Percentiles rank a stretch among this genome's conserved stretches.
Evolutionary conservation across 1,140 invertebrate genomes (phyloP).

Genomic region (Tetragonula clypearis): DNA sequence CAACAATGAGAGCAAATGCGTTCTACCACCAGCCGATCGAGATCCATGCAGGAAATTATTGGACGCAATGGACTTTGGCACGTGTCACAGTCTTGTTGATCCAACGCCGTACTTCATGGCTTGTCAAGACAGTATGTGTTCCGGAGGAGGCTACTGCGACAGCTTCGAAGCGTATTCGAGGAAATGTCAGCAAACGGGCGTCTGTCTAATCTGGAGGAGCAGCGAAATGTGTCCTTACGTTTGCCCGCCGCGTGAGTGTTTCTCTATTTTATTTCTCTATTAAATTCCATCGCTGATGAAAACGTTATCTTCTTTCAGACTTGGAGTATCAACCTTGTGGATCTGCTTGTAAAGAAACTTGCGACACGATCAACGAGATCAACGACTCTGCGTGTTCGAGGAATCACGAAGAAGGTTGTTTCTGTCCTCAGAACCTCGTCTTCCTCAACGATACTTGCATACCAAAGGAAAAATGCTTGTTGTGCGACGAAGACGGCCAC

Average conservation of each 20-base stretch:
- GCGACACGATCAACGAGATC: conserved; percentile 81
- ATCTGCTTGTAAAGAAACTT: conserved; percentile 87
- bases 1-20: conserved; percentile 78
- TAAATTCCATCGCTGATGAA: not conserved
- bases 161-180: conserved; percentile 88
- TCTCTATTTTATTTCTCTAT: conserved; percentile 1
- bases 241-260: conserved; percentile 77
- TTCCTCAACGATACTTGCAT: conserved; percentile 78
- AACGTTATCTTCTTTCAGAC: conserved; percentile 68
- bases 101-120: conserved; percentile 85
- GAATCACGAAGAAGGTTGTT: conserved; percentile 88
- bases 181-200: conserved; percentile 85
- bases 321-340: conserved; percentile 87
- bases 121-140: conserved; percentile 87
- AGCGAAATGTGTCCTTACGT: conserved; percentile 85
- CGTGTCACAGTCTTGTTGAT: conserved; percentile 89
- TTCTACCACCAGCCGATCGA: conserved; percentile 77
- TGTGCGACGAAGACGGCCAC: conserved; percentile 87
- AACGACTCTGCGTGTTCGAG: conserved; percentile 79
- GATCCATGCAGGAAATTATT: conserved; percentile 86
- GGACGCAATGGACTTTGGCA: conserved; percentile 85
- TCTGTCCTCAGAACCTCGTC: conserved; percentile 88
- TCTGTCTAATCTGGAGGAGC: conserved; percentile 88
- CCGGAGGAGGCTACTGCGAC: conserved; percentile 83
- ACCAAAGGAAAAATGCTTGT: conserved; percentile 81